A percentile compares a stretch with the other conserved stretches of the same genome.
Conservation (phyloP, 64 coral and sea anemone species). For the Astreopora myriophthalma region DNA sequence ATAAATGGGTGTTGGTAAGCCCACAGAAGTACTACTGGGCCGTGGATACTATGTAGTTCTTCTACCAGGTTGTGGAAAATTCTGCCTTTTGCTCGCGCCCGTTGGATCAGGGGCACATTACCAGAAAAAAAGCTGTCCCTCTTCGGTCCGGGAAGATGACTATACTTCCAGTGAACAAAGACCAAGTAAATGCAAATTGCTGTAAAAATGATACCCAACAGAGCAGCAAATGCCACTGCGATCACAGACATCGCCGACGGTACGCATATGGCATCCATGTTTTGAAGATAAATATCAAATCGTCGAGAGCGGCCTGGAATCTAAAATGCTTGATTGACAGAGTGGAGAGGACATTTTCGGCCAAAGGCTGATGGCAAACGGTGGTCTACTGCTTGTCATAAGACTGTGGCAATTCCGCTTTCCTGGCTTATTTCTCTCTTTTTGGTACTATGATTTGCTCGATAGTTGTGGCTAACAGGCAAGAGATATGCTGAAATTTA, state of each 20-base stretch:
- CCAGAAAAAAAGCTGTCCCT: conserved; percentile 10
- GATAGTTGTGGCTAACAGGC: too few relatives aligned
- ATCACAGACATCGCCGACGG: neutral
- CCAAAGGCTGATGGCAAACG: too few relatives aligned
- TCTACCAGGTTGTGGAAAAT: neutral
- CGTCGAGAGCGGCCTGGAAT: too few relatives aligned
- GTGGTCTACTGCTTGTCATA: too few relatives aligned
- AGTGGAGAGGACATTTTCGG: too few relatives aligned
- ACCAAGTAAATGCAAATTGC: conserved; percentile 46
- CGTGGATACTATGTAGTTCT: conserved; percentile 43
- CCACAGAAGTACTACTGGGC: conserved; percentile 56
- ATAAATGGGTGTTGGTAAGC: conserved; percentile 13
- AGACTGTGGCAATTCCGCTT: too few relatives aligned
- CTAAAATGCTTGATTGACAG: too few relatives aligned
- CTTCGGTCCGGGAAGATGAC: conserved; percentile 71
- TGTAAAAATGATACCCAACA: neutral
- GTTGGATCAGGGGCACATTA: conserved; percentile 5
- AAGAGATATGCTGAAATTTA: too few relatives aligned
- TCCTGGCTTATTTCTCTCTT: too few relatives aligned
- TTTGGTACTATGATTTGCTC: too few relatives aligned
- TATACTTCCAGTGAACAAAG: conserved; percentile 60
- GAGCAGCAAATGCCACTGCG: neutral
- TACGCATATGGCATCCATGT: too few relatives aligned
- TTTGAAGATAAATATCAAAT: too few relatives aligned
- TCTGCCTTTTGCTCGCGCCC: conserved; percentile 2